phyloP scores from a whole-genome alignment of 1,140 invertebrate genomes.

The Heliconius melpomene region DNA sequence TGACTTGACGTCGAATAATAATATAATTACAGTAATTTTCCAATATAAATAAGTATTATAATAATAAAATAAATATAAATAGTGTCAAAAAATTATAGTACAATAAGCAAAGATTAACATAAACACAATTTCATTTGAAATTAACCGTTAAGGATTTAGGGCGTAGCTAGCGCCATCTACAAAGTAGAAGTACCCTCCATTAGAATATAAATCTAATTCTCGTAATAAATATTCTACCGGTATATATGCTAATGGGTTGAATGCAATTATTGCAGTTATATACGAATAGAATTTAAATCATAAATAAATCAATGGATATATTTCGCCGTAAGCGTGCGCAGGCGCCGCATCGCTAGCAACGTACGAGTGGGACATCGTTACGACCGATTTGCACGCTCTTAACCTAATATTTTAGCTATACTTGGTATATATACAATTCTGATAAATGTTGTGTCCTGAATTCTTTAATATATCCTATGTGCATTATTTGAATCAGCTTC shows the following conservation, averaged over 20 bases:
- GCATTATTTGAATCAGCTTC: too few relatives aligned
- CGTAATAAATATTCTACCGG: conserved; percentile 42
- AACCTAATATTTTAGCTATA: conserved; percentile 8
- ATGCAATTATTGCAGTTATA: conserved; percentile 65
- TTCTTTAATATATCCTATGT: neutral
- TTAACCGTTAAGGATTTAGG: conserved; percentile 5
- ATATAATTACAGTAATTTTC: neutral
- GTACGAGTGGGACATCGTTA: conserved; percentile 24
- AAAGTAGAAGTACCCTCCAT: neutral
- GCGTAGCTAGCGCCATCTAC: conserved; percentile 6
- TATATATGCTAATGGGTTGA: conserved; percentile 45
- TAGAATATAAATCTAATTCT: conserved; percentile 1
- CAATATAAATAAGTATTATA: neutral
- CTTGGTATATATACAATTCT: neutral
- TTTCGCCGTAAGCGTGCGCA: conserved; percentile 46
- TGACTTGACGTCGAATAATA: neutral
- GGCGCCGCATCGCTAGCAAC: conserved; percentile 44
- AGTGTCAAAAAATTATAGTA: neutral
- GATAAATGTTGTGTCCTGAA: neutral
- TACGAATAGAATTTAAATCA: conserved; percentile 63
- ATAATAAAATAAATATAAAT: neutral
- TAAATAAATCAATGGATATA: conserved; percentile 53
- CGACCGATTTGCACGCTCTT: conserved; percentile 20
- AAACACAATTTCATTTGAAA: conserved; percentile 1
- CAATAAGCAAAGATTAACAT: neutral